Conservation (phyloP, 2,113 vertebrate genomes). For the crab-eating macaque (Macaca fascicularis) region T2T-MFA8v1.1 NC_088389.1:69792501-69793000, state of each 20-base stretch:
- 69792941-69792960: background rate
- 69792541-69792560: background rate
- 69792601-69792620: background rate
- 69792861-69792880: background rate
- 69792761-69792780: background rate
- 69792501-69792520: background rate
- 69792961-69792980: background rate
- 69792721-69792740: background rate
- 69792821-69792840: background rate
- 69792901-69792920: background rate
- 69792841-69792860: background rate
- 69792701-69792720: background rate
- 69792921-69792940: background rate
- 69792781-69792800: background rate
- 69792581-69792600: background rate
- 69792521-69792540: background rate
- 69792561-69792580: background rate
- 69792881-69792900: background rate
- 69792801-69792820: background rate
- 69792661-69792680: background rate
- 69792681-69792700: background rate
- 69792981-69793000: background rate
- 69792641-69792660: slow-evolving; percentile 17
- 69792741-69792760: background rate
- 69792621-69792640: background rate